A percentile compares a stretch with the other conserved stretches of the same genome.
These are phyloP conservation scores for Julus scandinavius DNA, from an alignment of 2,888 invertebrate genomes.

Conservation along the genomic window DNA sequence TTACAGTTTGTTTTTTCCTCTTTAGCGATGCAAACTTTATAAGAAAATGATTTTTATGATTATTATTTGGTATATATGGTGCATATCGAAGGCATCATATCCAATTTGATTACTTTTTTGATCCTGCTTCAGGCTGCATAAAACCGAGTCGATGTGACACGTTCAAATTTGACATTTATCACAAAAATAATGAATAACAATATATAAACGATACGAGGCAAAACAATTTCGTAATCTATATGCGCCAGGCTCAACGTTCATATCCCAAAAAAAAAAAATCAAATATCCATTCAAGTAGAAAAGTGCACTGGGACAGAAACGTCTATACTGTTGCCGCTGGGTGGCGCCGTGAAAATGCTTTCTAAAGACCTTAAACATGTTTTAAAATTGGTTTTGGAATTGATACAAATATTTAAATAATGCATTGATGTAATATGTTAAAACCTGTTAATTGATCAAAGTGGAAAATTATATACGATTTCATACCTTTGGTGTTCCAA, in stretches of 20 bases:
- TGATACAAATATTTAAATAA: too few species aligned
- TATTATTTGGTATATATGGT: background rate
- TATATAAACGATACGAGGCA: constrained; percentile 34
- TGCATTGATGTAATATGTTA: too few species aligned
- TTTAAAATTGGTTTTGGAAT: too few species aligned
- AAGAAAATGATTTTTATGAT: constrained; percentile 2
- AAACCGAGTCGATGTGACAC: background rate
- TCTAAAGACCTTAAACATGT: background rate
- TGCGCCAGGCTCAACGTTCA: background rate
- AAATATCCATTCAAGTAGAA: background rate
- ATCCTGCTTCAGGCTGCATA: background rate
- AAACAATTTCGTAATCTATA: constrained; percentile 42
- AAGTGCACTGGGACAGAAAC: background rate
- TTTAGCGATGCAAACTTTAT: background rate
- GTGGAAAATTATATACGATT: too few species aligned
- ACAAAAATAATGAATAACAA: constrained; percentile 26
- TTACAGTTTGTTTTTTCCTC: background rate
- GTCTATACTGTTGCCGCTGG: background rate
- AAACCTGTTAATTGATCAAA: too few species aligned
- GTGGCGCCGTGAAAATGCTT: background rate
- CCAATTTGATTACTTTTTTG: constrained; percentile 23
- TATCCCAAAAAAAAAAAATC: background rate
- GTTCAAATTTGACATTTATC: constrained; percentile 40
- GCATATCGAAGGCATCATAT: background rate
- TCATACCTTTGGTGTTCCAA: too few species aligned